Base-by-base conservation (phyloP, 2,113 vertebrate genomes). In the Brachyhypopomus occidentalis region DNA sequence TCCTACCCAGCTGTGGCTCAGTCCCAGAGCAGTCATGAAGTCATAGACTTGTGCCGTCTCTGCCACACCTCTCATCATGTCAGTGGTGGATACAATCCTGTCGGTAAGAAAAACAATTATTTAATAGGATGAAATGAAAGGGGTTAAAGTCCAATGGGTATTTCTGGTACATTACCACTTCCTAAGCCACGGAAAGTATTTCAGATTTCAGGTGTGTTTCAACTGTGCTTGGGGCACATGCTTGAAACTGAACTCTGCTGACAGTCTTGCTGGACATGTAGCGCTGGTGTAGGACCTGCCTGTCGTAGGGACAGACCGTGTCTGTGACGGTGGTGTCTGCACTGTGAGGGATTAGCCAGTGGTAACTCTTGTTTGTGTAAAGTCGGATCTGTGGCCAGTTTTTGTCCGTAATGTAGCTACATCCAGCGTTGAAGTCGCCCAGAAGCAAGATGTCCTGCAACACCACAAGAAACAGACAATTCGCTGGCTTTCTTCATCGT, bases 351-450 rank as follows among this genome's bases (percentile, higher is more conserved):
- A 99, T 93, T 85, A 99, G 92, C 97, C 97, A 99, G 62, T 92
- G 91, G 90, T 96, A 99, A 41, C 92, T 38, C 7, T 92, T 71
- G 0, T 96, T 96, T 2, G 91, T 94, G 87, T 93, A 93, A 85
- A 99, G 93, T 58, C 95, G 92, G 77, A 99, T 95, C 41, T 87
- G 19, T 0, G 88, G 0, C 96, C 96, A 97, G 23, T 95, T 92
- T 0, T 93, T 85, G 0, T 3, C 62, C 0, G 69, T 66, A 0
- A 98, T 93, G 0, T 96, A 98, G n/a, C 0, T 86, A 2, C 97
- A 97, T 77, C 94, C 96, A 0, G 96, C 87, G 0, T 98, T 99
- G 89, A 98, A 97, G 91, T 99, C 96, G 0, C 97, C 97, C 79
- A 99, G 89, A 76, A 99, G 94, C 45, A 98, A 77, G 8, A 98